Evolutionary conservation across 2,888 invertebrate species (phyloP), one percentile per base, ranked within the genome.

Genomic region (Calephelis perditalis): DNA sequence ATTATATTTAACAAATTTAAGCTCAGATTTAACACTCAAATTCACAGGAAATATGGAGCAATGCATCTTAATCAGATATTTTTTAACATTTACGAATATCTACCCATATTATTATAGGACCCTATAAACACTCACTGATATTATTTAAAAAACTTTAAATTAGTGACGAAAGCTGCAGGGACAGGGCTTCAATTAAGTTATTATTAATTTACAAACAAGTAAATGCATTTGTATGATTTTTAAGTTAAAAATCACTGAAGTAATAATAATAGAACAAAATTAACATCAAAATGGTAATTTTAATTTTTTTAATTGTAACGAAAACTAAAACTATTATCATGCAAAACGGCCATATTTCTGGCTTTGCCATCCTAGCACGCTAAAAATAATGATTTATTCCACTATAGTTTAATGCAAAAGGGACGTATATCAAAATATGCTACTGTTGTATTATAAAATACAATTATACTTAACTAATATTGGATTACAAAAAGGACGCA

Each of bases 381-480:
- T 62, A 59, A 62, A 62, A 62, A 62, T 62, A 62, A 62, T 62
- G 47, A 59, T 59, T 59, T 62, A 62, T 62, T 62, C 52, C 59
- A 62, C 52, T 59, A 62, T 59, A 55, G 47, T 61, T 46, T 55
- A 59, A 26, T 26, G 26, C 26, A 26, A 26, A 26, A 26, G 26
- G 26, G 26, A 26, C 4, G 26, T 26, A 26, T 26, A 3, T 55
- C 44, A 44, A 59, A 59, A 54, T 54, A 59, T 62, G 62, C 56
- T 56, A 59, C 56, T 59, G 49, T 58, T 58, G 59, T 62, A 59
- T 62, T 62, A 57, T 44, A 55, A 55, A 55, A 55, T 55, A 55
- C 6, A 36, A 55, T 55, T 36, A 55, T 11, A 55, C 36, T 36
- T 55, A 55, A 54, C 55, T 60, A 60, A 60, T 60, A 26, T 56